Conservation (phyloP, 2,113 vertebrate genomes). For the Canis aureus region DNA sequence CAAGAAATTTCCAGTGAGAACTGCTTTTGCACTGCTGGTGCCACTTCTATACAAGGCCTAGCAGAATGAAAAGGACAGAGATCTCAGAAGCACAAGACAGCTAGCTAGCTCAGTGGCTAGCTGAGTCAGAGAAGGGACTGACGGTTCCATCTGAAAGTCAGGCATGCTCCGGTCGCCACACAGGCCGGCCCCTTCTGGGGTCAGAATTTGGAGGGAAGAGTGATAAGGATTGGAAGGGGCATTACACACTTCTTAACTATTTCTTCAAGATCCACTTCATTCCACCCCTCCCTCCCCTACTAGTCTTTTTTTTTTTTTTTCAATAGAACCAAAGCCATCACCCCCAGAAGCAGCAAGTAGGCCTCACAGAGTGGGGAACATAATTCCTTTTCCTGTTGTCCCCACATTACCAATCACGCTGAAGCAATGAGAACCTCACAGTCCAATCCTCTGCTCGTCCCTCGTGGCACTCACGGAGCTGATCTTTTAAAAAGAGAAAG, state of each 20-base stretch:
- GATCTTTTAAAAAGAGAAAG: slow-evolving; percentile 25
- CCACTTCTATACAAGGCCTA: background rate
- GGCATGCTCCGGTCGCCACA: background rate
- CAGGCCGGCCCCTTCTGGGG: too few species aligned
- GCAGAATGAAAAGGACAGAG: background rate
- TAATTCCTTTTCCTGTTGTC: background rate
- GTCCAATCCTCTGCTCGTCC: background rate
- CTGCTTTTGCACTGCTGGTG: background rate
- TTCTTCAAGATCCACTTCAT: background rate
- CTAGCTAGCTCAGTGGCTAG: background rate
- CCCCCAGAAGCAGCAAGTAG: background rate
- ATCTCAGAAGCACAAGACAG: background rate
- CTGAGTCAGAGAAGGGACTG: background rate
- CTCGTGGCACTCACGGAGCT: background rate
- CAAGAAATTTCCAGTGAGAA: background rate
- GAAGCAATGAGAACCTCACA: background rate
- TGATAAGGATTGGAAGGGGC: accelerated
- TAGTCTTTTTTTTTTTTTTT: background rate
- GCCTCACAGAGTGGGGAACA: background rate
- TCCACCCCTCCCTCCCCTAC: background rate
- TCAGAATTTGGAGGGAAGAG: background rate
- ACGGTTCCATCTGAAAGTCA: background rate
- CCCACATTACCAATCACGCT: background rate
- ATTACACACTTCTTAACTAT: too few species aligned
- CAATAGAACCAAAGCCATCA: background rate